Evolutionary conservation across 2,113 vertebrate genomes (phyloP), one percentile per base, ranked within the genome.

Genomic region (Nibea albiflora): DNA sequence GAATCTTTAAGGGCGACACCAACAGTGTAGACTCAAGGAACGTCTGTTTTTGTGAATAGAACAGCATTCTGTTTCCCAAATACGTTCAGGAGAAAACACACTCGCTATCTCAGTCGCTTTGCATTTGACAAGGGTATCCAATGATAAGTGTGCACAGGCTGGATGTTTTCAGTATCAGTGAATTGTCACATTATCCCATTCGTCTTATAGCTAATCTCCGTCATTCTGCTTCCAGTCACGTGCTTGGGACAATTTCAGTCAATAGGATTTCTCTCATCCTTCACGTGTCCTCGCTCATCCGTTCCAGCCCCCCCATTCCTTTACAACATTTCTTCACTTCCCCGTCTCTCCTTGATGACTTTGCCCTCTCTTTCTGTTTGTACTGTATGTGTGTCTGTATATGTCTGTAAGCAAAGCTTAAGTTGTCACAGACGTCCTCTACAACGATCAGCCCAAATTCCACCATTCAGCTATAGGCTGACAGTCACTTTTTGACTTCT

Each of bases 211-310:
- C 8, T 87, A 76, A 85, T 87, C 67, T 31, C 60, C 54, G 63
- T 74, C 60, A 76, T 81, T 83, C 69, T 49, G 57, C 52, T 75
- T 68, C 82, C 75, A 77, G 70, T 57, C 31, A 20, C 2, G 0
- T 53, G 35, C 14, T 39, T 42, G 56, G 80, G 74, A 88, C 65
- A 82, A 65, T 52, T 90, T 79, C 11, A 52, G 54, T 84, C 76
- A 83, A 83, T 62, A 42, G 71, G 68, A 83, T 89, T 81, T 73
- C 17, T 57, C 20, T 76, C 80, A 72, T 86, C 70, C 63, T 71
- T 85, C 67, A 67, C 62, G 75, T 67, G 64, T 82, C 82, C 70
- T 80, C 10, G 3, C 15, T 22, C 54, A 71, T 85, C 83, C 16
- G 5, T 73, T 69, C 62, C 61, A 72, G 58, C 61, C 24, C 61